Conservation (phyloP, 2,888 invertebrate genomes). For the Mimas tiliae region DNA sequence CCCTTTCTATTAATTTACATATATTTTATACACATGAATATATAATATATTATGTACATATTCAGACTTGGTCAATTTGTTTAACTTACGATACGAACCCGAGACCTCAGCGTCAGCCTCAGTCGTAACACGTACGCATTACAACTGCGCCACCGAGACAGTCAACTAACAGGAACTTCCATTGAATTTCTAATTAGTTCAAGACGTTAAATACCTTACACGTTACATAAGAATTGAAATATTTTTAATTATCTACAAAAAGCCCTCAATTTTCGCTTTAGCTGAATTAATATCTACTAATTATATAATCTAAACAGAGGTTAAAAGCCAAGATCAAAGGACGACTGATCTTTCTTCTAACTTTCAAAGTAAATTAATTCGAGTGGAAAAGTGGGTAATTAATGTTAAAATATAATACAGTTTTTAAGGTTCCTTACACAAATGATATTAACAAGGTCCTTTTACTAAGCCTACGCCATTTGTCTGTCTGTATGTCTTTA, state of each 20-base stretch:
- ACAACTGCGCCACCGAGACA: too few species aligned
- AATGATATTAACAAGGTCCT: too few species aligned
- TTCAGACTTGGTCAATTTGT: too few species aligned
- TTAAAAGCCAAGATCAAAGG: constrained; percentile 57
- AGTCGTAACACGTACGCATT: too few species aligned
- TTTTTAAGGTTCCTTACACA: background rate
- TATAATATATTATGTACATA: too few species aligned
- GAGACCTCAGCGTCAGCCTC: too few species aligned
- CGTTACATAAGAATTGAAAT: constrained; percentile 36
- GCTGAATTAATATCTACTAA: constrained; percentile 52
- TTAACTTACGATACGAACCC: too few species aligned
- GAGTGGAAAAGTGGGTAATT: constrained; percentile 50
- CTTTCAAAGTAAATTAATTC: constrained; percentile 56
- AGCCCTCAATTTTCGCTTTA: constrained; percentile 47
- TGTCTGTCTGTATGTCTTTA: too few species aligned
- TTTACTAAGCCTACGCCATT: too few species aligned
- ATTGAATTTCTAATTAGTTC: background rate
- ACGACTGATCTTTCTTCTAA: constrained; percentile 49
- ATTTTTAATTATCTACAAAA: constrained; percentile 51
- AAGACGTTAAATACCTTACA: constrained; percentile 10
- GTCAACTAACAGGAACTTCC: background rate
- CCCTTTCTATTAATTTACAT: too few species aligned
- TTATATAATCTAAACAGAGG: constrained; percentile 57
- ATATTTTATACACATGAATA: too few species aligned
- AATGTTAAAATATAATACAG: constrained; percentile 41